These are phyloP conservation scores for Pelecanoides urinatrix DNA, from an alignment of 2,113 vertebrate genomes.

Conservation along the genomic window DNA sequence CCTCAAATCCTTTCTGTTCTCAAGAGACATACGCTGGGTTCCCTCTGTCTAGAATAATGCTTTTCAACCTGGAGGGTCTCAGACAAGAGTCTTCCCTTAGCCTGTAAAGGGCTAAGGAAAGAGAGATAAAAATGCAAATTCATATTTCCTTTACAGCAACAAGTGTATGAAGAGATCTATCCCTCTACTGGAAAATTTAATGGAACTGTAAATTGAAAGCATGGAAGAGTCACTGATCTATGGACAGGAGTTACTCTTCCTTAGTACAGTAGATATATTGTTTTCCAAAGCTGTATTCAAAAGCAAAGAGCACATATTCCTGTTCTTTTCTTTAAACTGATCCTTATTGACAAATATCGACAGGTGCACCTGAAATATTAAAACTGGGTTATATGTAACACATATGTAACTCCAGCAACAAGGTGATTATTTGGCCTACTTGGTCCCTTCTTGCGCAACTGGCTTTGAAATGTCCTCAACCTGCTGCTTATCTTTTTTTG, in stretches of 20 bases:
- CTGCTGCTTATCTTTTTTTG: neutral
- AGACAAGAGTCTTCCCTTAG: neutral
- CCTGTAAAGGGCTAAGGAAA: neutral
- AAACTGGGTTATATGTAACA: neutral
- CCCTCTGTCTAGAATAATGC: neutral
- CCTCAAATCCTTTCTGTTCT: neutral
- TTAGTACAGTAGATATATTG: neutral
- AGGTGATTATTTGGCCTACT: neutral
- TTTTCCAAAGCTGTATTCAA: neutral
- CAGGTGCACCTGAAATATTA: neutral
- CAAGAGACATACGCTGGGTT: fast-evolving
- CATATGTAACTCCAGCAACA: neutral
- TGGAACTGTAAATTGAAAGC: neutral
- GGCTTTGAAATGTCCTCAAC: neutral
- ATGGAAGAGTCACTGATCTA: neutral
- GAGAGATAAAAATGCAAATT: neutral
- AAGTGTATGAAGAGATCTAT: neutral
- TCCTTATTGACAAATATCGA: neutral
- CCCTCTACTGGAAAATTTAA: neutral
- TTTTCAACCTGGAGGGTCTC: neutral
- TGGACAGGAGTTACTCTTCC: neutral
- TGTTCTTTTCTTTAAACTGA: neutral
- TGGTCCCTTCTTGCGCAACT: neutral
- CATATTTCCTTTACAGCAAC: neutral
- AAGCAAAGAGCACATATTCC: neutral